phyloP scores from a whole-genome alignment of 2,113 vertebrate species.

The Thalassoma bifasciatum region DNA sequence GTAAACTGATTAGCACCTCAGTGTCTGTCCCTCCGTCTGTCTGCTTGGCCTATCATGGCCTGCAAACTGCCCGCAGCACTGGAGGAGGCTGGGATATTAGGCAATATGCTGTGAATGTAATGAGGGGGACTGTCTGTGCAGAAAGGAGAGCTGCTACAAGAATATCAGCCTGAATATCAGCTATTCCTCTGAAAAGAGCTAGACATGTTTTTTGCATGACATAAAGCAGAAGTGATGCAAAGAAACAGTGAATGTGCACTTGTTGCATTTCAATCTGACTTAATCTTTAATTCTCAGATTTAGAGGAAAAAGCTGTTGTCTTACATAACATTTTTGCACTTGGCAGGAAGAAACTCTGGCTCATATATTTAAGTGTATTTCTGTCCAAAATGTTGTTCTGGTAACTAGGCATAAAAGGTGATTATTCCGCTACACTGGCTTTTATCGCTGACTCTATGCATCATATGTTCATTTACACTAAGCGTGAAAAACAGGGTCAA shows the following conservation, averaged over 20 bases:
- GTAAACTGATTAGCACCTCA: conserved; percentile 75
- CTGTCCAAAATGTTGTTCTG: neutral
- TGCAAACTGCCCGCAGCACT: conserved; percentile 25
- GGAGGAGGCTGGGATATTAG: conserved; percentile 10
- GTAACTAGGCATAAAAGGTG: conserved; percentile 25
- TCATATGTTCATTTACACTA: conserved; percentile 72
- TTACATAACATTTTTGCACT: neutral
- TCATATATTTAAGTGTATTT: conserved; percentile 20
- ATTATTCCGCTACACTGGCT: conserved; percentile 60
- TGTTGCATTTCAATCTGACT: conserved; percentile 33
- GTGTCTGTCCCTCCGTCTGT: neutral
- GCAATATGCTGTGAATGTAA: conserved; percentile 29
- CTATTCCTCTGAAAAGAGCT: neutral
- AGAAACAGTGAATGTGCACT: conserved; percentile 15
- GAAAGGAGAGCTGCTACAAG: neutral
- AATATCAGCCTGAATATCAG: neutral
- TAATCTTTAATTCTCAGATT: neutral
- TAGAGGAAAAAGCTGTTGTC: neutral
- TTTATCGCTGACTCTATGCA: conserved; percentile 58
- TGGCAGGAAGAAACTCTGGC: neutral
- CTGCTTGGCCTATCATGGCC: neutral
- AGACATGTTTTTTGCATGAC: neutral
- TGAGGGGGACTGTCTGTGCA: neutral
- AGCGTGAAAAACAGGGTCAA: conserved; percentile 75
- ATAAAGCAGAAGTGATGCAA: neutral